phyloP scores from a whole-genome alignment of 2,113 vertebrate genomes.

The Periophthalmodon schlosseri region DNA sequence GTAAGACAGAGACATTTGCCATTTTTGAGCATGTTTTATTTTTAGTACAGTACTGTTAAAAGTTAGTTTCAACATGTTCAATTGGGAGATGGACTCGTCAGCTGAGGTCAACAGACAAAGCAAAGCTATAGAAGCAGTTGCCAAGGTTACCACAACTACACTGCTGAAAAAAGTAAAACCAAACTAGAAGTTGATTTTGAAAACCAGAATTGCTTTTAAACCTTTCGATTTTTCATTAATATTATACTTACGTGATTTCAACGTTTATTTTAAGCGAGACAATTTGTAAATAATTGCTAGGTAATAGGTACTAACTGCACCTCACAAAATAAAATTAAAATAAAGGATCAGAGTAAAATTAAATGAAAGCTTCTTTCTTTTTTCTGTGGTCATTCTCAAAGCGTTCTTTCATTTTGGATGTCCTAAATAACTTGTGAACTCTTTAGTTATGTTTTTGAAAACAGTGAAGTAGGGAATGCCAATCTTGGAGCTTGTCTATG shows the following conservation, averaged over 20 bases:
- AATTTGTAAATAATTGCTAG: constrained; percentile 64
- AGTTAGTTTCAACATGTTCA: constrained; percentile 79
- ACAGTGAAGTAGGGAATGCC: constrained; percentile 23
- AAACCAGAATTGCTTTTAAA: constrained; percentile 53
- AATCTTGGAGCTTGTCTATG: constrained; percentile 30
- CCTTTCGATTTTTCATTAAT: constrained; percentile 39
- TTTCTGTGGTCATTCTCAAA: constrained; percentile 43
- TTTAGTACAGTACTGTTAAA: constrained; percentile 82
- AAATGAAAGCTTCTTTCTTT: constrained; percentile 51
- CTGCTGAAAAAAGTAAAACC: constrained; percentile 55
- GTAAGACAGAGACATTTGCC: not conserved
- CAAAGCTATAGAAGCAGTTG: constrained; percentile 76
- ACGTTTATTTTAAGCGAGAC: constrained; percentile 59
- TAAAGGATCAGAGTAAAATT: constrained; percentile 67
- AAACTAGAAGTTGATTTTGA: constrained; percentile 62
- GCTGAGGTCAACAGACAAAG: constrained; percentile 75
- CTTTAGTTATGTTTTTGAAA: constrained; percentile 21
- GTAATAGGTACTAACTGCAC: constrained; percentile 68
- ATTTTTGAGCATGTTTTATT: constrained; percentile 76
- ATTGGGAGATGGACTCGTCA: constrained; percentile 71
- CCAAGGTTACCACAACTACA: constrained; percentile 78
- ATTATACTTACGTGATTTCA: constrained; percentile 48
- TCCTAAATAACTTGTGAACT: constrained; percentile 32
- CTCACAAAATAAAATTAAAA: constrained; percentile 47
- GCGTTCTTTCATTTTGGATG: constrained; percentile 43